Evolutionary conservation across 1,140 invertebrate species (phyloP).

Genomic region (Thrips palmi): DNA sequence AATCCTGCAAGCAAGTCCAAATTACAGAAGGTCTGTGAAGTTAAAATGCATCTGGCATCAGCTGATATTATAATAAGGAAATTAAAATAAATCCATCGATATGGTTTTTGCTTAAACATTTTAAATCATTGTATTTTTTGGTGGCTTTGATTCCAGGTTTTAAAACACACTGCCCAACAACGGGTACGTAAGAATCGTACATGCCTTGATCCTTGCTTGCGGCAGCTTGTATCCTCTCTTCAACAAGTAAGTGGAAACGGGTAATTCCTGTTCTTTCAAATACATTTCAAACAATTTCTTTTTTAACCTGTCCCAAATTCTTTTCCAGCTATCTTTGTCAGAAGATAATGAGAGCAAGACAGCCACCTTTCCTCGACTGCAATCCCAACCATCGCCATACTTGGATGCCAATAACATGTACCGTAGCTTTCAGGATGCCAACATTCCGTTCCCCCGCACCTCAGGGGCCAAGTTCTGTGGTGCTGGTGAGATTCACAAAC

Average conservation of each 20-base stretch:
- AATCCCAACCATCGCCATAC: constrained; percentile 20
- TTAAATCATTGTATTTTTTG: constrained; percentile 5
- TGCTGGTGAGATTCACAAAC: constrained; percentile 32
- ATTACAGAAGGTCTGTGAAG: constrained; percentile 33
- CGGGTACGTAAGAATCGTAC: constrained; percentile 56
- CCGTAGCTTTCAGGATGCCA: constrained; percentile 44
- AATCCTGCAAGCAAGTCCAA: constrained; percentile 36
- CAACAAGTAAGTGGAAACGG: constrained; percentile 24
- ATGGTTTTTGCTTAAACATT: constrained; percentile 4
- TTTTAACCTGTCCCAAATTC: neutral
- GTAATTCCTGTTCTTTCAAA: neutral
- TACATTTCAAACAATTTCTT: neutral
- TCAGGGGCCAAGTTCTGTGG: constrained; percentile 86
- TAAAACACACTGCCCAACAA: constrained; percentile 52
- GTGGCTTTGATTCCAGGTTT: constrained; percentile 23
- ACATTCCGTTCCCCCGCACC: constrained; percentile 83
- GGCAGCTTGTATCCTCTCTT: constrained; percentile 48
- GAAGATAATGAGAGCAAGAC: constrained; percentile 25
- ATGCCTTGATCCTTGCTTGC: constrained; percentile 60
- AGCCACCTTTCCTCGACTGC: constrained; percentile 19
- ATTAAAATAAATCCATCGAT: constrained; percentile 1
- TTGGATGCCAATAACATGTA: too few species aligned
- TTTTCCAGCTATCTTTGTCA: constrained; percentile 23
- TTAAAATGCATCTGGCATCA: constrained; percentile 1
- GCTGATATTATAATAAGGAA: neutral